These are phyloP conservation scores for Arvicanthis niloticus DNA, from an alignment of 2,113 vertebrate species.

Conservation along the genomic window DNA sequence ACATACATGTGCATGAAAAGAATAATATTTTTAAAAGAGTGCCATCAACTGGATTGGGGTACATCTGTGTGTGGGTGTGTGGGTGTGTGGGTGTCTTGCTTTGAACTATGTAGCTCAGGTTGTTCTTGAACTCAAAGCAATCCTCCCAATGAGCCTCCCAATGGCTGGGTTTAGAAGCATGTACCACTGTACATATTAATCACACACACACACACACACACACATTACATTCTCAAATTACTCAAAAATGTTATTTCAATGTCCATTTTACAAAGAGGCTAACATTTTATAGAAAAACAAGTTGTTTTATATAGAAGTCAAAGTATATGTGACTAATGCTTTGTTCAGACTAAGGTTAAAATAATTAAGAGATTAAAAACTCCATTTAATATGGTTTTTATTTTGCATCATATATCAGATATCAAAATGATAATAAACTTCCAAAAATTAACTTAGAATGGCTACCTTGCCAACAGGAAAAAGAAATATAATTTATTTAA, in stretches of 20 bases:
- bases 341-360: conserved; percentile 35
- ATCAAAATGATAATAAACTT: background rate
- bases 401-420: conserved; percentile 20
- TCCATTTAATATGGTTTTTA: conserved; percentile 13
- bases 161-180: background rate
- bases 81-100: background rate
- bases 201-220: background rate
- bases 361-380: background rate
- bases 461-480: conserved; percentile 12
- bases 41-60: background rate
- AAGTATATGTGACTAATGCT: conserved; percentile 25
- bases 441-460: background rate
- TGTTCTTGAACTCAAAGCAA: background rate
- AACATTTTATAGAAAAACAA: conserved; percentile 32
- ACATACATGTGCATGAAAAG: background rate
- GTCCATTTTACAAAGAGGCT: conserved; percentile 29
- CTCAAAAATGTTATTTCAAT: conserved; percentile 46
- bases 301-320: conserved; percentile 37
- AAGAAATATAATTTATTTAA: conserved; percentile 1
- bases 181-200: background rate
- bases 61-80: background rate
- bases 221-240: background rate
- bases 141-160: background rate
- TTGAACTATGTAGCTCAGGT: background rate
- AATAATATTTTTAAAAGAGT: background rate